phyloP scores from a whole-genome alignment of 2,888 invertebrate species.

The Abrostola triplasia region DNA sequence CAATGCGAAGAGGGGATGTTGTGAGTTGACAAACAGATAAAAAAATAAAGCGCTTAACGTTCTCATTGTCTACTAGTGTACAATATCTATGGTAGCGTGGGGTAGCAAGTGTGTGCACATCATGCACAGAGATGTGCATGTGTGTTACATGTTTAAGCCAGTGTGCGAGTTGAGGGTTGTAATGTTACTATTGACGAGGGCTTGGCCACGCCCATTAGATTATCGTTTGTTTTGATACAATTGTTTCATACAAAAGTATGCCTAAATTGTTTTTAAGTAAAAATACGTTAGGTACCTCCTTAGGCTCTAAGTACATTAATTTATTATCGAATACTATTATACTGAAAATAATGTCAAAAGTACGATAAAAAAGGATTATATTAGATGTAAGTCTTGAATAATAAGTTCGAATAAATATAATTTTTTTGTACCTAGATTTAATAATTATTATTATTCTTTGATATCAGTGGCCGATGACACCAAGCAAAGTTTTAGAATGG shows the following conservation, averaged over 20 bases:
- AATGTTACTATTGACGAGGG: slow-evolving; percentile 74
- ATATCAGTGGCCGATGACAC: slow-evolving; percentile 36
- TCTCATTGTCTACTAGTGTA: slow-evolving; percentile 77
- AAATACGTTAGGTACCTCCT: no score
- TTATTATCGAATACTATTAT: no score
- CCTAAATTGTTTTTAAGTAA: no score
- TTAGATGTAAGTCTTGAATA: no score
- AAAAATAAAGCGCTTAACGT: slow-evolving; percentile 85
- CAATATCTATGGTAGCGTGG: slow-evolving; percentile 57
- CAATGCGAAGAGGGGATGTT: slow-evolving; percentile 66
- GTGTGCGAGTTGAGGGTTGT: slow-evolving; percentile 67
- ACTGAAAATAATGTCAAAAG: no score
- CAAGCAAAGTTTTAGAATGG: slow-evolving; percentile 49
- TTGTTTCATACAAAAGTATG: slow-evolving; percentile 49
- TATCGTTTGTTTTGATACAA: slow-evolving; percentile 76
- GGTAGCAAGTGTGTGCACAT: slow-evolving; percentile 70
- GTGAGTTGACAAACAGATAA: slow-evolving; percentile 72
- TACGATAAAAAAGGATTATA: no score
- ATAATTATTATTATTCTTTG: no score
- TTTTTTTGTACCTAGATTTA: no score
- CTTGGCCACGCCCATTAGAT: slow-evolving; percentile 79
- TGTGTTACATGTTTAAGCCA: slow-evolving; percentile 35
- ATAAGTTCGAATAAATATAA: no score
- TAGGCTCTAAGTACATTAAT: no score
- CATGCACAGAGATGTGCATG: slow-evolving; percentile 55